A percentile compares a stretch with the other conserved stretches of the same genome.
phyloP scores from a whole-genome alignment of 2,797 vertebrate species.

The Champsocephalus esox region DNA sequence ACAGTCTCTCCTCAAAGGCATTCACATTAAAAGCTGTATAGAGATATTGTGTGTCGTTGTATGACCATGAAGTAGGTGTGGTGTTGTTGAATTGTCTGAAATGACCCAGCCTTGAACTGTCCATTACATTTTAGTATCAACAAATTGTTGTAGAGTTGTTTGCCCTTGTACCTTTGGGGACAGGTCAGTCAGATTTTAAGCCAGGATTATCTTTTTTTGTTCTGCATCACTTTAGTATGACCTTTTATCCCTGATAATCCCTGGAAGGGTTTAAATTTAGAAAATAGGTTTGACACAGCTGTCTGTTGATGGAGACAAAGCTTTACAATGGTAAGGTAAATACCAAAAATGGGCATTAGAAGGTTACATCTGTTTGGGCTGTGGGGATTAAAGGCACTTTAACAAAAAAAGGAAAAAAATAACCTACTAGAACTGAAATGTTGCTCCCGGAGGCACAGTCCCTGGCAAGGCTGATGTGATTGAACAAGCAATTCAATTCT shows the following conservation, averaged over 20 bases:
- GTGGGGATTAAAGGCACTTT: constrained; percentile 71
- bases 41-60: neutral
- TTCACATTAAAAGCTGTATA: neutral
- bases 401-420: constrained; percentile 28
- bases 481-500: constrained; percentile 21
- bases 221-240: constrained; percentile 53
- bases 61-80: neutral
- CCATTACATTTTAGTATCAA: neutral
- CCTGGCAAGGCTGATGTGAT: constrained; percentile 30
- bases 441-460: constrained; percentile 52
- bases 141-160: constrained; percentile 15
- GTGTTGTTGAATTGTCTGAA: neutral
- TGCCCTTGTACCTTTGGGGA: constrained; percentile 21
- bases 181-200: constrained; percentile 70
- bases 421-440: constrained; percentile 61
- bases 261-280: constrained; percentile 48
- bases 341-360: constrained; percentile 38
- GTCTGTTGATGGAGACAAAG: constrained; percentile 43
- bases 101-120: neutral
- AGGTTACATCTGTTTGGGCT: constrained; percentile 75
- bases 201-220: constrained; percentile 71
- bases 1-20: neutral
- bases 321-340: constrained; percentile 42
- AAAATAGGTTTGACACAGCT: constrained; percentile 56
- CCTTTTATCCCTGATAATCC: constrained; percentile 73